Evolutionary conservation across 2,113 vertebrate species (phyloP).

Genomic region (Macrotis lagotis): DNA sequence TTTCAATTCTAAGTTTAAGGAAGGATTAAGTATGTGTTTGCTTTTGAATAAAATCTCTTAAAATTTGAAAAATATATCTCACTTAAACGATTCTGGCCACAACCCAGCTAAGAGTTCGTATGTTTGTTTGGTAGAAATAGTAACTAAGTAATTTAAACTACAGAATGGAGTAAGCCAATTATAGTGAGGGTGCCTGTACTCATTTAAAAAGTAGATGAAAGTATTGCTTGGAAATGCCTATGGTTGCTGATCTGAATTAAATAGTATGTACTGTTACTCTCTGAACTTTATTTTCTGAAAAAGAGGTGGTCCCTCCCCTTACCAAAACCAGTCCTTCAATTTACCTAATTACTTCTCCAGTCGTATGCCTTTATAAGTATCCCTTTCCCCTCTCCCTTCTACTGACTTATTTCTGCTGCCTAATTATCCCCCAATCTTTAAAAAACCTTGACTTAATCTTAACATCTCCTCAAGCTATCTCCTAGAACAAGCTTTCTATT

Average conservation of each 20-base stretch:
- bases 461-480: no score
- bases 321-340: not conserved
- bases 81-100: no score
- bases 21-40: not conserved
- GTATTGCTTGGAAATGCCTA: not conserved
- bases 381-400: no score
- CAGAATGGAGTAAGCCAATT: not conserved
- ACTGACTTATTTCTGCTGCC: no score
- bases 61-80: constrained; percentile 19
- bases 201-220: not conserved
- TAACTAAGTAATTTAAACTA: constrained; percentile 4
- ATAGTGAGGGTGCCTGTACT: not conserved
- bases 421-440: no score
- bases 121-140: constrained; percentile 13
- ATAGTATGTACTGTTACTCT: not conserved
- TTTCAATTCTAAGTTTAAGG: not conserved
- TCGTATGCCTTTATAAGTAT: no score
- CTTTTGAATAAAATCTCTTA: not conserved
- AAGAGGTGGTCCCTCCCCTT: not conserved
- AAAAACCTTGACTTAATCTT: no score
- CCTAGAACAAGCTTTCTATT: not conserved
- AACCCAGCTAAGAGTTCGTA: not conserved
- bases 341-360: no score
- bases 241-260: not conserved
- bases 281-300: not conserved